These are phyloP conservation scores for Thermophis baileyi DNA, from an alignment of 2,113 vertebrate species.

Conservation along the genomic window DNA sequence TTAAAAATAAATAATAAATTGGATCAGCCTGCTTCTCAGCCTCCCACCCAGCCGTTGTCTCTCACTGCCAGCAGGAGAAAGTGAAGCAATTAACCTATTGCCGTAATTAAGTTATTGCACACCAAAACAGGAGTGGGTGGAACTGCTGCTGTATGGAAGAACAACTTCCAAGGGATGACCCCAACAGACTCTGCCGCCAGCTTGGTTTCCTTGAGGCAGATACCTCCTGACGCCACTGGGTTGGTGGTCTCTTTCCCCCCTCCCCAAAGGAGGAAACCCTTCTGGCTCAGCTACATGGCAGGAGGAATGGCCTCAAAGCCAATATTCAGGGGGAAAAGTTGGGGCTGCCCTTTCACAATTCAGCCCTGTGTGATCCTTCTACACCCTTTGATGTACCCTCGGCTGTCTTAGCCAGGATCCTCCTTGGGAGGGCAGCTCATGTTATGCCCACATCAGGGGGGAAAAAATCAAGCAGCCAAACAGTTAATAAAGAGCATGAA, in stretches of 20 bases:
- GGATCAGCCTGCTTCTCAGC: slow-evolving; percentile 59
- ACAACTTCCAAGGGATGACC: neutral
- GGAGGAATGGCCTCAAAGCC: neutral
- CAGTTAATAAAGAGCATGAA: neutral
- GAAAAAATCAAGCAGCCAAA: neutral
- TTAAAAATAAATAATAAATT: slow-evolving; percentile 59
- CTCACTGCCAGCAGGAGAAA: slow-evolving; percentile 32
- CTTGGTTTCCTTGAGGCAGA: neutral
- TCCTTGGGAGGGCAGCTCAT: neutral
- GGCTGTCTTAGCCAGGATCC: neutral
- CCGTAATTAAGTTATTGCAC: slow-evolving; percentile 58
- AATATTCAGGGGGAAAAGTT: neutral
- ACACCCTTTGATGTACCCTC: neutral
- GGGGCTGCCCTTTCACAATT: neutral
- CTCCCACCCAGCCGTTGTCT: slow-evolving; percentile 45
- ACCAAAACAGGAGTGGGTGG: slow-evolving; percentile 39
- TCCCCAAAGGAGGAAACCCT: neutral
- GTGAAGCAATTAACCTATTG: slow-evolving; percentile 46
- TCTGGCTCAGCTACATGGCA: neutral
- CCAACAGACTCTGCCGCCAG: neutral
- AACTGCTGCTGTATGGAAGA: neutral
- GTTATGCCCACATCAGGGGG: neutral
- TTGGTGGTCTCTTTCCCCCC: neutral
- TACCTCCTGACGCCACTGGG: neutral
- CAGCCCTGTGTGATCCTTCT: neutral